These are phyloP conservation scores for Drosophila melanogaster DNA, from an alignment of 1,140 invertebrate species.

Conservation along the genomic window Release_6_plus_ISO1_MT NT_033777.3:8155001-8155500, in stretches of 20 bases:
- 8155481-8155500: no score
- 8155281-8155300: slow-evolving; percentile 16
- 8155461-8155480: no score
- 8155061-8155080: slow-evolving; percentile 57
- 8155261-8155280: slow-evolving; percentile 70
- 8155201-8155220: slow-evolving; percentile 70
- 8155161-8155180: slow-evolving; percentile 76
- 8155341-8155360: no score
- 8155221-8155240: slow-evolving; percentile 29
- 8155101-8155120: slow-evolving; percentile 12
- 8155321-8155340: not conserved
- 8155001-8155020: slow-evolving; percentile 31
- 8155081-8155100: slow-evolving; percentile 21
- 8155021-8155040: slow-evolving; percentile 47
- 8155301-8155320: slow-evolving; percentile 5
- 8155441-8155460: no score
- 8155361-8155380: no score
- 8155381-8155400: no score
- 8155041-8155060: slow-evolving; percentile 68
- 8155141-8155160: slow-evolving; percentile 84
- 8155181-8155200: slow-evolving; percentile 84
- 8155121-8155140: slow-evolving; percentile 29
- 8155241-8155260: slow-evolving; percentile 77
- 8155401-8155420: not conserved
- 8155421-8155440: no score